Base-by-base conservation (phyloP, 2,797 vertebrate species). In the Paramormyrops hopkinsi region DNA sequence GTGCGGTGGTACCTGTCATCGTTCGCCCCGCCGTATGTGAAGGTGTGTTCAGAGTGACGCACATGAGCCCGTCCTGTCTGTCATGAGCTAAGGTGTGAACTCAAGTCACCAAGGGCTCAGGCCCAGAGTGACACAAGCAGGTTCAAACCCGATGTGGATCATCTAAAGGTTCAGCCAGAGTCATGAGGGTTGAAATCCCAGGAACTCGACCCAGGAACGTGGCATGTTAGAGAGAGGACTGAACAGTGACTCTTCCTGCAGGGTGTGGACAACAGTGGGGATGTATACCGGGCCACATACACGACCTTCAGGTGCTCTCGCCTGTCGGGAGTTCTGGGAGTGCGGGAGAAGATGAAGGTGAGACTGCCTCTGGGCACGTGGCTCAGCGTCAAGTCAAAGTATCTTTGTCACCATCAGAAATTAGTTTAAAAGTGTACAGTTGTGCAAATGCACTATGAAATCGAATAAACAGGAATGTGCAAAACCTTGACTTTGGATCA, bases 21-120 rank as follows among this genome's bases (percentile, higher is more conserved):
- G 59, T 97, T 98, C 93, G 97, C 98, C 87, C 98, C 99, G 87
- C 96, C 98, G 0, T 99, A 99, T 90, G 97, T 98, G 87, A 99
- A 99, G 97, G 98, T 99, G 89, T 92, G 94, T 93, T 12, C 76
- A 90, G 25, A 84, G 1, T 48, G 22, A 11, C 3, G 7, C 3
- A 17, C 19, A 1, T n/a, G 76, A 44, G 37, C 33, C 33, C 3
- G 22, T 46, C 19, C 41, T 11, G 37, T 44, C 76, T 79, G 76
- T 79, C 76, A n/a, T 51, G 82, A 29, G 46, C 82, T 12, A 14
- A 51, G 12, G 8, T 50, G 82, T 14, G 12, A 73, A 69, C 25
- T 4, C 9, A 12, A 6, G 65, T 73, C 65, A 12, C 65, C 12
- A 17, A 33, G 1, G 12, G 65, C 65, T 73, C 65, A 6, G 65